Evolutionary conservation across 2,113 vertebrate genomes (phyloP).

Genomic region (Sisor rabdophorus): DNA sequence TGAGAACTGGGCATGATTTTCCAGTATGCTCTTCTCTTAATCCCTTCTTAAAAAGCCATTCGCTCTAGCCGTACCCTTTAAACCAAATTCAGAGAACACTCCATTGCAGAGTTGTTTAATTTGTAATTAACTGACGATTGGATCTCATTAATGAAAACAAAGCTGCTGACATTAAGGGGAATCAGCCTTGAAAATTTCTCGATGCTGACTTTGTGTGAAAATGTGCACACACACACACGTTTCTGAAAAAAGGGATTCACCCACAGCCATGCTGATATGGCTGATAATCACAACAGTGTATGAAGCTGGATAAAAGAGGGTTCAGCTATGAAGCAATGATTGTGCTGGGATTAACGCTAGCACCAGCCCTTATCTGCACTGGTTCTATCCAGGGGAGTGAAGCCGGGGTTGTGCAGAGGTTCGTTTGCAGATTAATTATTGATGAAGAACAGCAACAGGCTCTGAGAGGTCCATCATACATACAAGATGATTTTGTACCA

Average conservation of each 20-base stretch:
- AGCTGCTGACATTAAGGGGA: constrained; percentile 41
- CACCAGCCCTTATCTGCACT: neutral
- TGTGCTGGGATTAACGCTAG: constrained; percentile 4
- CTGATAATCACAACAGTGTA: neutral
- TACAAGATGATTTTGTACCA: neutral
- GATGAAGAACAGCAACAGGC: constrained; percentile 14
- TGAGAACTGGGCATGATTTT: constrained; percentile 20
- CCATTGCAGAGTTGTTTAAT: constrained; percentile 45
- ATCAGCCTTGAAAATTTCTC: constrained; percentile 17
- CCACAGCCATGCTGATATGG: neutral
- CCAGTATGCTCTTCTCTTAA: constrained; percentile 9
- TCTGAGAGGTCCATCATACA: neutral
- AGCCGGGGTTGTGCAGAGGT: neutral
- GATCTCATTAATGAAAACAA: constrained; percentile 54
- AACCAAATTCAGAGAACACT: constrained; percentile 44
- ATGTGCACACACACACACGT: neutral
- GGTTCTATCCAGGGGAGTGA: neutral
- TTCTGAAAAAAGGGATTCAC: neutral
- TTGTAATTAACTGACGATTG: constrained; percentile 51
- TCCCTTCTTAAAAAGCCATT: constrained; percentile 43
- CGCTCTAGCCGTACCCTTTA: constrained; percentile 47
- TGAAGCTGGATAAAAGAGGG: neutral
- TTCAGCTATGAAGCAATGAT: neutral
- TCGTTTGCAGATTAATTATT: neutral
- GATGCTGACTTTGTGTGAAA: constrained; percentile 27